These are phyloP conservation scores for Baronia brevicornis DNA, from an alignment of 2,888 invertebrate genomes.

Conservation along the genomic window DNA sequence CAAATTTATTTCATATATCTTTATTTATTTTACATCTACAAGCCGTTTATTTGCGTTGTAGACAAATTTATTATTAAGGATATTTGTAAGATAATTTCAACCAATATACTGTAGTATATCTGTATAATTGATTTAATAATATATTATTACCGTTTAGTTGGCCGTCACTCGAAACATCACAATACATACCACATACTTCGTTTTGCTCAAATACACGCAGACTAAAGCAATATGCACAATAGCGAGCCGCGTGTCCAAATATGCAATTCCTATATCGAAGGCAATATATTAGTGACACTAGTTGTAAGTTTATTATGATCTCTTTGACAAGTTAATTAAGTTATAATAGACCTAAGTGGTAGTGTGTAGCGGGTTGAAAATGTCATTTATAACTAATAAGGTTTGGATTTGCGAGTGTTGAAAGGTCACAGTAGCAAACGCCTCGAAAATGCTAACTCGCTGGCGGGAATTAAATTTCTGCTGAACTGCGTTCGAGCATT, in stretches of 20 bases:
- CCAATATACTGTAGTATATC: constrained; percentile 47
- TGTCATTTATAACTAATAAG: constrained; percentile 26
- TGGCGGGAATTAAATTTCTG: constrained; percentile 55
- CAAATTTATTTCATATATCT: constrained; percentile 55
- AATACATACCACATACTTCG: constrained; percentile 34
- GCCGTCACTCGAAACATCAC: constrained; percentile 48
- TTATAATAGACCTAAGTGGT: constrained; percentile 49
- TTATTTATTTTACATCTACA: constrained; percentile 62
- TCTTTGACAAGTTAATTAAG: constrained; percentile 67
- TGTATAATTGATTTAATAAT: constrained; percentile 39
- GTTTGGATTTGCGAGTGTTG: constrained; percentile 21
- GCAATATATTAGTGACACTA: constrained; percentile 60
- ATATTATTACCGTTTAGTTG: constrained; percentile 41
- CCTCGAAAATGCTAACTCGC: constrained; percentile 36
- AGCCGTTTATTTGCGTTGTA: constrained; percentile 33
- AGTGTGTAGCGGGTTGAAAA: constrained; percentile 28
- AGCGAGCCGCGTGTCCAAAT: constrained; percentile 11
- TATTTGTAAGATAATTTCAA: constrained; percentile 64
- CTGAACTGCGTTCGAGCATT: constrained; percentile 30
- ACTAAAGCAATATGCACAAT: constrained; percentile 10
- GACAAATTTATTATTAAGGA: constrained; percentile 64
- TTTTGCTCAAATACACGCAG: constrained; percentile 25
- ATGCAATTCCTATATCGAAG: constrained; percentile 18
- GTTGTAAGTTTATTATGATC: constrained; percentile 73
- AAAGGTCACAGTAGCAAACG: constrained; percentile 38